Base-by-base conservation (phyloP, 1,140 invertebrate species). In the Coboldia fuscipes region DNA sequence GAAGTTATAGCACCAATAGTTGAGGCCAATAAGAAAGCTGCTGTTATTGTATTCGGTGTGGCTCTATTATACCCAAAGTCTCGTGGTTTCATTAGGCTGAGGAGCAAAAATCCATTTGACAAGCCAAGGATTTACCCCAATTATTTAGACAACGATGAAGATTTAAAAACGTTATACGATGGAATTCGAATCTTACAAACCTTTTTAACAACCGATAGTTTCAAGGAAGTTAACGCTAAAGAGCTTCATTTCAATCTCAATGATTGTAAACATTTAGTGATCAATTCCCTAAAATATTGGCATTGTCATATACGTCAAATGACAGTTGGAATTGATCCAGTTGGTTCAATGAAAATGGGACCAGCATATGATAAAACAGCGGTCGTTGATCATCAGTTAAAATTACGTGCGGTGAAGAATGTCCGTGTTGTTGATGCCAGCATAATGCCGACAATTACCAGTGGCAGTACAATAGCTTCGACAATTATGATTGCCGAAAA, bases 361-460 rank as follows among this genome's bases (percentile, higher is more conserved):
- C 57, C 59, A 0, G 34, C 38, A 0, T 39, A 41, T 20, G 61
- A 70, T 42, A 41, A 42, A 3, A 48, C 51, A 37, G 58, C 68
- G 17, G 71, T 75, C 0, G 70, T 75, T 0, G 62, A 70, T 42
- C 40, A 54, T 7, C 45, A 48, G 42, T 45, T 66, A 14, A 51
- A 47, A 39, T 59, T 64, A 4, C 56, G 65, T 43, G 68, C 70
- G 0, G 51, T 77, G 0, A 44, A 50, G 9, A 61, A 65, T 13
- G 43, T 81, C 6, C 58, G 77, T 43, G 72, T 83, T 2, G 61
- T 70, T 1, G 77, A 83, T 54, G 75, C 74, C 3, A 30, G 32
- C 17, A 35, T 38, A 3, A 38, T 38, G 37, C 37, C 37, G 13
- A 29, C 12, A 10, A 29, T 38, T 15, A n/a, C 30, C 4, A 29